Conservation (phyloP, 2,888 invertebrate species). For the Tetramorium bicarinatum region DNA sequence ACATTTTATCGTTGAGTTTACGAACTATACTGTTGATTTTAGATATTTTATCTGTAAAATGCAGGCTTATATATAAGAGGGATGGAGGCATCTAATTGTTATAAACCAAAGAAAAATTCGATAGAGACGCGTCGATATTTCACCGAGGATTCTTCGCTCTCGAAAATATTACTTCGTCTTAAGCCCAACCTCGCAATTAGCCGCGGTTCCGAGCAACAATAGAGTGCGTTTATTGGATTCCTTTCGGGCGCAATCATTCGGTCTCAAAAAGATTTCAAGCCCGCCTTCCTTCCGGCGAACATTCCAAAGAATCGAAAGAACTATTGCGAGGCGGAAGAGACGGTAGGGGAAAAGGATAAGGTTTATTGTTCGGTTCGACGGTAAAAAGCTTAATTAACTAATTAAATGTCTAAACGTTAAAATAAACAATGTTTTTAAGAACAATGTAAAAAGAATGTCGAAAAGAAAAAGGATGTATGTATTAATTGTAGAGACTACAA, state of each 20-base stretch:
- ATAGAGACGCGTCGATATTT: conserved; percentile 36
- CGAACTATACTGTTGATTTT: not conserved
- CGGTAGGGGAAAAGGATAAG: not conserved
- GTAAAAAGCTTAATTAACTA: conserved; percentile 38
- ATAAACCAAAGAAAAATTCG: conserved; percentile 32
- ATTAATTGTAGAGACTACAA: not conserved
- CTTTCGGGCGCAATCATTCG: conserved; percentile 64
- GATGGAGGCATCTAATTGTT: conserved; percentile 15
- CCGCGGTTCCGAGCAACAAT: conserved; percentile 64
- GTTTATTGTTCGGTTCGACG: conserved; percentile 37
- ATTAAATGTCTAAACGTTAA: conserved; percentile 22
- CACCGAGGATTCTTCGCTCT: conserved; percentile 24
- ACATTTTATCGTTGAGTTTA: not conserved
- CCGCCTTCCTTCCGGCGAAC: conserved; percentile 39
- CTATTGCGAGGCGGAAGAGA: conserved; percentile 16
- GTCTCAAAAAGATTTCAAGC: conserved; percentile 68
- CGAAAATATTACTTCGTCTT: conserved; percentile 49
- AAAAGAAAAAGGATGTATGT: not conserved
- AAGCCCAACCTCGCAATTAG: conserved; percentile 68
- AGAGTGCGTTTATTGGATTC: conserved; percentile 74
- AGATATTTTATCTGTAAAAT: conserved; percentile 2
- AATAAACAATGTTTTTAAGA: not conserved
- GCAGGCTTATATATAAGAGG: not conserved
- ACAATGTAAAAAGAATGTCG: not conserved
- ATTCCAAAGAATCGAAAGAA: conserved; percentile 56